Percentiles rank a stretch among this genome's conserved stretches.
These are phyloP conservation scores for Ammospiza nelsoni DNA, from an alignment of 2,113 vertebrate genomes.

Conservation along the genomic window DNA sequence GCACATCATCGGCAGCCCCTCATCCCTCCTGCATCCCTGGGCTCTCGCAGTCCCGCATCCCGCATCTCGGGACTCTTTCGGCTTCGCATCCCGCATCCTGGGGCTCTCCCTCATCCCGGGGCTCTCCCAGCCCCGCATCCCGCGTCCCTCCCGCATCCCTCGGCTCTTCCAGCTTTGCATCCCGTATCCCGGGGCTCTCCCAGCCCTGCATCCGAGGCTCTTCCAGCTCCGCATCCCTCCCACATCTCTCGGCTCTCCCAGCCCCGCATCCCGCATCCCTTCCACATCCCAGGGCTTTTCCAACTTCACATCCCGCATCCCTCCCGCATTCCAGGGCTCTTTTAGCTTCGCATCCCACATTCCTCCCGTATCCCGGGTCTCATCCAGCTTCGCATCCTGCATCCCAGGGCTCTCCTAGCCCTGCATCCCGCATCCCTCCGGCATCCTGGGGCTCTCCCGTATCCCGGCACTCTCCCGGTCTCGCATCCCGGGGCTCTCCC, in stretches of 20 bases:
- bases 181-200: too few species aligned
- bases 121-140: too few species aligned
- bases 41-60: too few species aligned
- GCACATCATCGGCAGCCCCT: rapidly evolving
- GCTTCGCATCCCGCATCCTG: too few species aligned
- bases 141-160: too few species aligned
- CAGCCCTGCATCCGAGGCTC: too few species aligned
- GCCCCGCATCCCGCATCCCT: too few species aligned
- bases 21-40: too few species aligned
- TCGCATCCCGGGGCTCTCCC: not conserved
- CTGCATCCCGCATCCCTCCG: not conserved
- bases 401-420: rapidly evolving
- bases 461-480: not conserved
- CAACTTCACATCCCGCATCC: not conserved
- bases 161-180: not conserved
- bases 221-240: not conserved
- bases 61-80: too few species aligned
- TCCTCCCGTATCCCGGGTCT: not conserved
- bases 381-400: too few species aligned
- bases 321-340: too few species aligned
- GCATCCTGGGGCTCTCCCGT: not conserved
- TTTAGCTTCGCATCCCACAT: not conserved
- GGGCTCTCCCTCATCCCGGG: not conserved
- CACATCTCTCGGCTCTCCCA: not conserved
- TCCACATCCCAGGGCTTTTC: too few species aligned